Conservation (phyloP, 2,888 invertebrate species). For the Baccha elongata region DNA sequence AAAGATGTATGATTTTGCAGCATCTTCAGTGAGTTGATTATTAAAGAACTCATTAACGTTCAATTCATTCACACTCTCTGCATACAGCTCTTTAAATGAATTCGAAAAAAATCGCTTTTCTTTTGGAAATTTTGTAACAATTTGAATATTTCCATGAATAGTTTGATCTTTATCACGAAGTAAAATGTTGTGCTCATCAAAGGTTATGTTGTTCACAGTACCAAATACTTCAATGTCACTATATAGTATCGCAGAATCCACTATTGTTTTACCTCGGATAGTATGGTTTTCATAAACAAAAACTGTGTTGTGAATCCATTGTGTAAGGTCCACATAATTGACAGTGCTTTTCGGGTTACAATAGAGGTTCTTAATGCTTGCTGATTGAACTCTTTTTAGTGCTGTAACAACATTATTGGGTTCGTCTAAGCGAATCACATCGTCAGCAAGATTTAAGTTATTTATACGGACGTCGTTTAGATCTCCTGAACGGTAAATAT, state of each 20-base stretch:
- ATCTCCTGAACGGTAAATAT: constrained; percentile 79
- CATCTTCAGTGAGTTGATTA: constrained; percentile 75
- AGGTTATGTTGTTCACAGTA: constrained; percentile 80
- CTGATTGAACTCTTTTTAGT: constrained; percentile 80
- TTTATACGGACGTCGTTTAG: constrained; percentile 82
- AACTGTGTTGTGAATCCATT: constrained; percentile 83
- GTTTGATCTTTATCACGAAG: constrained; percentile 77
- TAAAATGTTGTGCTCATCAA: constrained; percentile 81
- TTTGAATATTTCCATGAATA: constrained; percentile 76
- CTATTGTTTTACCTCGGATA: constrained; percentile 82
- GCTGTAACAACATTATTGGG: constrained; percentile 82
- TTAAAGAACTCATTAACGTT: constrained; percentile 79
- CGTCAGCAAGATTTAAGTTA: constrained; percentile 83
- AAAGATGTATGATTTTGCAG: not conserved
- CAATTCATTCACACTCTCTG: constrained; percentile 79
- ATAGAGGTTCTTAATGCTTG: constrained; percentile 81
- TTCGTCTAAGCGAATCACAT: constrained; percentile 83
- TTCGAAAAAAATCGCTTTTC: constrained; percentile 77
- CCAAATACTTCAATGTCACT: constrained; percentile 78
- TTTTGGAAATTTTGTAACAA: constrained; percentile 75
- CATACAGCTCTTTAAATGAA: constrained; percentile 77
- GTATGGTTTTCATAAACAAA: constrained; percentile 80
- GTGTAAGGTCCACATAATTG: constrained; percentile 82
- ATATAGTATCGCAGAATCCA: constrained; percentile 78
- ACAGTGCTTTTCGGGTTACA: constrained; percentile 78